Evolutionary conservation across 2,797 vertebrate genomes (phyloP).

Genomic region (Discoglossus pictus): DNA sequence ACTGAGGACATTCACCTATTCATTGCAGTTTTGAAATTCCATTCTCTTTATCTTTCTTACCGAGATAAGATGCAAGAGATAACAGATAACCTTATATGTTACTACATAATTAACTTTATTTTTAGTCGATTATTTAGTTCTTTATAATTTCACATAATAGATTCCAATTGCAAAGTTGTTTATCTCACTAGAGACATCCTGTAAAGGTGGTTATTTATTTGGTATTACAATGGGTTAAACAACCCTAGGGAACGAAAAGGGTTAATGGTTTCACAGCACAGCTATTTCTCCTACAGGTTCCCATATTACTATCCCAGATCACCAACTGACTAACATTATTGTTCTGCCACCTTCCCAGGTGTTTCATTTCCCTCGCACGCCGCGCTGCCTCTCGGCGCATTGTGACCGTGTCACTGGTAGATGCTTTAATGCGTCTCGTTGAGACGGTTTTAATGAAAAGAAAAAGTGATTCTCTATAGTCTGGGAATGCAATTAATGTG

Average conservation of each 20-base stretch:
- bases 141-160: too few species aligned
- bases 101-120: neutral
- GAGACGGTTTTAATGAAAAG: neutral
- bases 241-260: too few species aligned
- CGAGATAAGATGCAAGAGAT: too few species aligned
- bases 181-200: too few species aligned
- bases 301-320: neutral
- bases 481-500: too few species aligned
- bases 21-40: neutral
- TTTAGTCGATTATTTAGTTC: neutral
- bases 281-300: neutral
- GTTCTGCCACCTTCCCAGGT: conserved; percentile 14
- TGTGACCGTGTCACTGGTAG: neutral
- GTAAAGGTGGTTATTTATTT: too few species aligned
- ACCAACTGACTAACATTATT: conserved; percentile 12
- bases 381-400: too few species aligned
- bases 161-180: too few species aligned
- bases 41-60: neutral
- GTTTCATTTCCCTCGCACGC: conserved; percentile 32
- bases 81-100: too few species aligned
- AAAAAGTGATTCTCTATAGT: too few species aligned
- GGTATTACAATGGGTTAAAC: too few species aligned
- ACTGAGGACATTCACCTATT: conserved; percentile 3
- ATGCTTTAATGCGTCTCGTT: neutral
- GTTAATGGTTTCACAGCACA: too few species aligned